Conservation (phyloP, 2,888 invertebrate species). For the Amblyteles armatorius region DNA sequence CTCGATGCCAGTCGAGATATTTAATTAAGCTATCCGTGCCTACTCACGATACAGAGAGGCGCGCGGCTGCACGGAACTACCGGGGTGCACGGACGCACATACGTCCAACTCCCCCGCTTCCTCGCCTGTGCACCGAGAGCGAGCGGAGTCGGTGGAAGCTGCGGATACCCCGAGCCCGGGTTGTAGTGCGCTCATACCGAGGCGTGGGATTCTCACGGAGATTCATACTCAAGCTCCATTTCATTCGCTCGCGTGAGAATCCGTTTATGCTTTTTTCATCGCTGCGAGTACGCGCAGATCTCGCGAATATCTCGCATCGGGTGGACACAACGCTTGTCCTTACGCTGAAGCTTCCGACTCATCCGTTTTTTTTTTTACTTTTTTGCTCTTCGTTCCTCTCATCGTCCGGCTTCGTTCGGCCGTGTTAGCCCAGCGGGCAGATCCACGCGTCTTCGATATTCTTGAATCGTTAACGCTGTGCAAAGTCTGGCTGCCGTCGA, state of each 20-base stretch:
- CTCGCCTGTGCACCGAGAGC: background rate
- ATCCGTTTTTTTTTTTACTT: background rate
- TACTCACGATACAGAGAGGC: conserved; percentile 53
- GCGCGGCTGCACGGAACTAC: conserved; percentile 56
- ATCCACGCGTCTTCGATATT: conserved; percentile 9
- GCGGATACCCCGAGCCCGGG: conserved; percentile 3
- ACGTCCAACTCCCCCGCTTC: conserved; percentile 23
- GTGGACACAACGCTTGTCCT: background rate
- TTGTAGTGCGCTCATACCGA: conserved; percentile 57
- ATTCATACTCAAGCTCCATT: conserved; percentile 46
- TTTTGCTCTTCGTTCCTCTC: conserved; percentile 5
- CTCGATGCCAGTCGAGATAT: conserved; percentile 71
- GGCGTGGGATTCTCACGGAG: conserved; percentile 61
- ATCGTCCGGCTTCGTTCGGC: conserved; percentile 34
- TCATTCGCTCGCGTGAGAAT: background rate
- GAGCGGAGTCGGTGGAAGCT: background rate
- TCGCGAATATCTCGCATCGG: conserved; percentile 1
- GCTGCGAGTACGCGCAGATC: background rate
- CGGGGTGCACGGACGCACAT: conserved; percentile 39
- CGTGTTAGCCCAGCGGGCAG: background rate
- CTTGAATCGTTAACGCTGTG: conserved; percentile 54
- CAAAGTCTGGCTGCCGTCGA: conserved; percentile 31
- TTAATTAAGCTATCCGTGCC: conserved; percentile 73
- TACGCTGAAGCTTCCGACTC: background rate
- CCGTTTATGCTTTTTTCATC: background rate